Evolutionary conservation across 2,113 vertebrate species (phyloP).

Genomic region (Cyphomyrus discorhynchus): DNA sequence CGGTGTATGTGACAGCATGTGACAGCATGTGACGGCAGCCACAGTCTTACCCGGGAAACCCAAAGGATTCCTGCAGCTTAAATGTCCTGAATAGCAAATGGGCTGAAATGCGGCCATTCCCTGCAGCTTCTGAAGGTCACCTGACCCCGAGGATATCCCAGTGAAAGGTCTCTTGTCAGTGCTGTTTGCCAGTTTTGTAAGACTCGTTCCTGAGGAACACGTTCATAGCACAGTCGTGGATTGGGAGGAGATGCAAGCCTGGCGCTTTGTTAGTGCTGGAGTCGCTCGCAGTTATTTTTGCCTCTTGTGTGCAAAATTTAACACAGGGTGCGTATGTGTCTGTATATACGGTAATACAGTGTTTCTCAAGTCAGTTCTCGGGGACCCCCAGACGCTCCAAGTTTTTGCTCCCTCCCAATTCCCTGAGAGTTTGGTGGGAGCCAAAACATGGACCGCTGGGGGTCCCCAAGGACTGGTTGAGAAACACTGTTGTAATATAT

Average conservation of each 20-base stretch:
- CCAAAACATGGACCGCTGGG: no score
- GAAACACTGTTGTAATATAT: not conserved
- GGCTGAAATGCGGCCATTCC: not conserved
- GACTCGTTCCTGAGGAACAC: not conserved
- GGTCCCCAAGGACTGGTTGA: no score
- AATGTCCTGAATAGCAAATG: not conserved
- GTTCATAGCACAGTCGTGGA: not conserved
- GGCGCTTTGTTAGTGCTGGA: not conserved
- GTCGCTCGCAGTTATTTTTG: not conserved
- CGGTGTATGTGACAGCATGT: not conserved
- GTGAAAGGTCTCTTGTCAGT: not conserved
- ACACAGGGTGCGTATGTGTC: not conserved
- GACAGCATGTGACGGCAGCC: not conserved
- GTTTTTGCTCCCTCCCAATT: no score
- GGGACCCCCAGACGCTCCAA: no score
- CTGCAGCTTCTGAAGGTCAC: not conserved
- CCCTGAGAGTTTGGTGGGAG: no score
- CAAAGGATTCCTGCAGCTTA: not conserved
- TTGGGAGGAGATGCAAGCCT: not conserved
- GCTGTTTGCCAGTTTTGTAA: not conserved
- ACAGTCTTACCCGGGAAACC: not conserved
- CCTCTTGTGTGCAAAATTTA: not conserved
- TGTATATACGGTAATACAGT: not conserved
- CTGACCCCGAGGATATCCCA: not conserved
- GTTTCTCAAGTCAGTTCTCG: no score